Evolutionary conservation across 2,113 vertebrate species (phyloP).

Genomic region (Hiodon tergisus): DNA sequence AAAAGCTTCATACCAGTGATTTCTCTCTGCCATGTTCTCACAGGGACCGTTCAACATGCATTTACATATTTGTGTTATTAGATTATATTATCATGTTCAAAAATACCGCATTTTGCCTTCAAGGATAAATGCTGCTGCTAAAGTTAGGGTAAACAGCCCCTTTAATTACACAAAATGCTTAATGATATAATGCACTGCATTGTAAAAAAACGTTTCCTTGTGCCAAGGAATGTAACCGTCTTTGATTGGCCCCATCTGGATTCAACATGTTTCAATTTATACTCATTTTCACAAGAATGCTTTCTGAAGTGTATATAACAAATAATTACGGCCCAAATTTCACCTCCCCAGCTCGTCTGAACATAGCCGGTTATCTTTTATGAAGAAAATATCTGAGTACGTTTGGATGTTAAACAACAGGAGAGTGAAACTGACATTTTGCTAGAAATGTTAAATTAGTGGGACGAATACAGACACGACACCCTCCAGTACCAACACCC

Average conservation of each 20-base stretch:
- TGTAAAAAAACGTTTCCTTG: slow-evolving; percentile 42
- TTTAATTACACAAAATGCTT: slow-evolving; percentile 43
- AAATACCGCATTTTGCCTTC: neutral
- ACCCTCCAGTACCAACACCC: neutral
- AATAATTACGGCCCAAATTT: slow-evolving; percentile 56
- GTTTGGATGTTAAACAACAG: neutral
- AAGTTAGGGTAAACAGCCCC: slow-evolving; percentile 33
- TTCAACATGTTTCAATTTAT: slow-evolving; percentile 51
- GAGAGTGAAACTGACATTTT: neutral
- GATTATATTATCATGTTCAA: no score
- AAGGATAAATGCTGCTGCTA: neutral
- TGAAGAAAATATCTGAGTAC: neutral
- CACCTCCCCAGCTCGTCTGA: slow-evolving; percentile 37
- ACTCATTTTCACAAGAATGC: slow-evolving; percentile 48
- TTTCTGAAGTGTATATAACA: slow-evolving; percentile 50
- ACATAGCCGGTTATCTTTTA: slow-evolving; percentile 42
- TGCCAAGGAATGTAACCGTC: slow-evolving; percentile 41
- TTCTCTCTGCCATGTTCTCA: no score
- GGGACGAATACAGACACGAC: neutral
- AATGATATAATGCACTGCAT: slow-evolving; percentile 46
- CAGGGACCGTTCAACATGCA: no score
- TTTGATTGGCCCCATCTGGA: slow-evolving; percentile 61
- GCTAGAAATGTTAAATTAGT: neutral
- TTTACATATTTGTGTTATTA: no score
- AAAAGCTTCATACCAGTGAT: no score